A percentile compares a stretch with the other conserved stretches of the same genome.
These are phyloP conservation scores for Tokudaia tokunoshimensis DNA, from an alignment of 2,797 vertebrate genomes.

Conservation along the genomic window DNA sequence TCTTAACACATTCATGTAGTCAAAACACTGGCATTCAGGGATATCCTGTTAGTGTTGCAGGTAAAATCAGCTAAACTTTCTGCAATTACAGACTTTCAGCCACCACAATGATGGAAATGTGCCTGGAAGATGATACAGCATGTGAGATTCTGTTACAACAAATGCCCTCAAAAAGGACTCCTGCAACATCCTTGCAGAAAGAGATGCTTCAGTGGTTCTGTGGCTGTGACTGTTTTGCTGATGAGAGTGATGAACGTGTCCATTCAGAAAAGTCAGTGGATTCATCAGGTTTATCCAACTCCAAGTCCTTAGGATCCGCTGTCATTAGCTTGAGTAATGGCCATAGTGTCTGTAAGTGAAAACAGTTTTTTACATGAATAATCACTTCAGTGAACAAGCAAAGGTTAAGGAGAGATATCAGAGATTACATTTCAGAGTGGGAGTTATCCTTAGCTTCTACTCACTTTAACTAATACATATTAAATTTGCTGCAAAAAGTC, in stretches of 20 bases:
- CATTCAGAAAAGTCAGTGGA: constrained; percentile 11
- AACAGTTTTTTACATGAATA: constrained; percentile 41
- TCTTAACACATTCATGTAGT: constrained; percentile 49
- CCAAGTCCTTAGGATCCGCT: constrained; percentile 18
- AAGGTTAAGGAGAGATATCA: background rate
- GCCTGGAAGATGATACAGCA: constrained; percentile 17
- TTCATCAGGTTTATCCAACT: constrained; percentile 57
- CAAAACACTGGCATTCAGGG: constrained; percentile 62
- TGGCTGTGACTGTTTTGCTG: constrained; percentile 31
- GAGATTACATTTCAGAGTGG: constrained; percentile 28
- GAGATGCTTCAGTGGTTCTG: constrained; percentile 54
- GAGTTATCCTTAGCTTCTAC: constrained; percentile 17
- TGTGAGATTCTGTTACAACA: constrained; percentile 32
- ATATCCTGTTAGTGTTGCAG: constrained; percentile 23
- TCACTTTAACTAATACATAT: background rate
- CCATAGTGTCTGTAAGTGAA: constrained; percentile 30
- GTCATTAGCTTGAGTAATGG: constrained; percentile 58
- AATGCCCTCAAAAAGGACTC: constrained; percentile 56
- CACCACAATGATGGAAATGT: constrained; percentile 9
- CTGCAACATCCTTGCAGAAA: constrained; percentile 54
- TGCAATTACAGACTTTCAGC: constrained; percentile 44
- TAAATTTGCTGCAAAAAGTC: background rate
- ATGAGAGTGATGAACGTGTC: background rate
- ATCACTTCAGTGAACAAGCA: constrained; percentile 48
- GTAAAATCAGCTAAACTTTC: constrained; percentile 51